phyloP scores from a whole-genome alignment of 2,113 vertebrate genomes.

The Hucho hucho region DNA sequence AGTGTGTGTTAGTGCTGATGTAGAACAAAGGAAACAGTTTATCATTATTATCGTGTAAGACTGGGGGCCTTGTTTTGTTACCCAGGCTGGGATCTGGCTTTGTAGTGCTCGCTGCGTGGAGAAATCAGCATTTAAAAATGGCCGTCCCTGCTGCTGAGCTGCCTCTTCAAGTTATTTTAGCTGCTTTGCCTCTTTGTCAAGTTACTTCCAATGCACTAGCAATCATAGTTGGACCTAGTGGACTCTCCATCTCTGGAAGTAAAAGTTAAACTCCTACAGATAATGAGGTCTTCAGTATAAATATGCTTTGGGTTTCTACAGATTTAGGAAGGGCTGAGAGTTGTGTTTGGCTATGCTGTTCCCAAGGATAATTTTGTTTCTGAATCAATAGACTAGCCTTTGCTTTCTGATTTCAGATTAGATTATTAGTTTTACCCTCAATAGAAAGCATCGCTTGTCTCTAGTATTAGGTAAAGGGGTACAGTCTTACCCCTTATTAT shows the following conservation, averaged over 20 bases:
- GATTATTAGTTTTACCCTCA: constrained; percentile 15
- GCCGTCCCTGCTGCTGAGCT: no score
- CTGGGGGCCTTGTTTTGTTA: background rate
- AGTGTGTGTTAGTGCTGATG: constrained; percentile 24
- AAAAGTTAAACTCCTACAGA: constrained; percentile 15
- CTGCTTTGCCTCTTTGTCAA: no score
- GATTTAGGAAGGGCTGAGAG: constrained; percentile 19
- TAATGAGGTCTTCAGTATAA: constrained; percentile 14
- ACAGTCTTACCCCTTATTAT: background rate
- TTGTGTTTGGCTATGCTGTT: constrained; percentile 9
- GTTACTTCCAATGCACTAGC: background rate
- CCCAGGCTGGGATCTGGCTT: background rate
- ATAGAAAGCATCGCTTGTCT: no score
- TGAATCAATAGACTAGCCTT: constrained; percentile 24
- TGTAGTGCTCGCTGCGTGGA: background rate
- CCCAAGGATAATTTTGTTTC: constrained; percentile 43
- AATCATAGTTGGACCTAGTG: constrained; percentile 14
- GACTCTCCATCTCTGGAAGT: background rate
- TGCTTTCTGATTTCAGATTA: constrained; percentile 32
- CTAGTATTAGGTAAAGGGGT: no score
- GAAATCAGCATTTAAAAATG: no score
- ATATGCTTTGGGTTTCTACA: constrained; percentile 26
- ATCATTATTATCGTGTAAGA: constrained; percentile 9
- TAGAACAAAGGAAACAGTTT: constrained; percentile 28
- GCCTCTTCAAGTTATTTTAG: no score